These are phyloP conservation scores for Florisuga fusca DNA, from an alignment of 2,797 vertebrate species.

Conservation along the genomic window DNA sequence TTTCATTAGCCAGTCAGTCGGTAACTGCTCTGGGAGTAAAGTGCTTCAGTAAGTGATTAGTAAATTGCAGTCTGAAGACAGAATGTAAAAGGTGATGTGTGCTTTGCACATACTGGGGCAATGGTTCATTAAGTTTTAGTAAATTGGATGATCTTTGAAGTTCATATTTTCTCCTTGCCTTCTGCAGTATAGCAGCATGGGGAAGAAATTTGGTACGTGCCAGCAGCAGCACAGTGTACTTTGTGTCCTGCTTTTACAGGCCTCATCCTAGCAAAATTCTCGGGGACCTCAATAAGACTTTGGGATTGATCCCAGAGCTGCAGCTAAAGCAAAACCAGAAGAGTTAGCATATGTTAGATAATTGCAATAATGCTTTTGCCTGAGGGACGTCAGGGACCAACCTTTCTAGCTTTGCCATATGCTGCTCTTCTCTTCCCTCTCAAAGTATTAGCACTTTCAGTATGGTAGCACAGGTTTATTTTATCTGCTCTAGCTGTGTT, in stretches of 20 bases:
- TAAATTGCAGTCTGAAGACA: slow-evolving; percentile 58
- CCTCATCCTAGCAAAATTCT: background rate
- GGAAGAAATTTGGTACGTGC: background rate
- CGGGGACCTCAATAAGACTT: background rate
- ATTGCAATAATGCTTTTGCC: background rate
- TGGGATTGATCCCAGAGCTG: background rate
- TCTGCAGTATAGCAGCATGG: background rate
- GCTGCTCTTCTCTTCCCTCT: background rate
- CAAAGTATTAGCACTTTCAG: background rate
- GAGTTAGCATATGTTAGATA: background rate
- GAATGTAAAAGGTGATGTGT: slow-evolving; percentile 15
- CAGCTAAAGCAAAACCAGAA: background rate
- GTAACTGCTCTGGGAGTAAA: slow-evolving; percentile 35
- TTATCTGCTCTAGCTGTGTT: background rate
- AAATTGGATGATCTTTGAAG: slow-evolving; percentile 44
- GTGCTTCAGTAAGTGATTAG: slow-evolving; percentile 46
- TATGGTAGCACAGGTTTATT: background rate
- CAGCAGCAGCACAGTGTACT: background rate
- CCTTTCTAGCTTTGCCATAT: background rate
- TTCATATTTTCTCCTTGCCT: slow-evolving; percentile 23
- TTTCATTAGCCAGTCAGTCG: slow-evolving; percentile 57
- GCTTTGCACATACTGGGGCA: slow-evolving; percentile 26
- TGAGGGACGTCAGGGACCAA: background rate
- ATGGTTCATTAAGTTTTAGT: slow-evolving; percentile 62
- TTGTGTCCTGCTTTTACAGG: background rate